Evolutionary conservation across 1,140 invertebrate species (phyloP), one percentile per base, ranked within the genome.

Genomic region (Papilio dardanus): DNA sequence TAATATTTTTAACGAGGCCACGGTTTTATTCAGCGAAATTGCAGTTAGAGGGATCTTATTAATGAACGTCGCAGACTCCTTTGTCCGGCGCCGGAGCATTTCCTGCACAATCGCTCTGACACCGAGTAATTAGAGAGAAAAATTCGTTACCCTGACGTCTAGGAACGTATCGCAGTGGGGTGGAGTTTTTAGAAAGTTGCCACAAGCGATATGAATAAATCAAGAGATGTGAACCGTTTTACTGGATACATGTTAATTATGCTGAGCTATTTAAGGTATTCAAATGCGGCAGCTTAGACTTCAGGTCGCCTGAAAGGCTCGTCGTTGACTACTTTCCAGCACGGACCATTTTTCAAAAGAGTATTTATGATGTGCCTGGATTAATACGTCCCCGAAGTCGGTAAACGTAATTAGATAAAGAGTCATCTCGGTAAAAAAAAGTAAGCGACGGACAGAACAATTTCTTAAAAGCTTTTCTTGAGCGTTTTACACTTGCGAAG

Each of bases 41-140:
- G 88, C 87, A 91, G 88, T 92, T 88, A 88, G 89, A 91, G 88
- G 87, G 90, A 93, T 93, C 88, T 91, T 93, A 93, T 93, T 93
- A 93, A 93, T 93, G 89, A 93, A 92, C 90, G 91, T 93, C 89
- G 84, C 82, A 82, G 82, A 79, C 82, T 84, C 84, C 86, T 92
- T 93, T 91, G 89, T 91, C 83, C 87, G 83, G 80, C 81, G 81
- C 83, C 77, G 81, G 83, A 88, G 86, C 88, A 88, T 89, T 91
- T 90, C 88, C 88, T 90, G 84, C 86, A 90, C 89, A 92, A 92
- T 92, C 90, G 88, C 85, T 81, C 81, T 91, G 90, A 93, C 90
- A 92, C 91, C 85, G 73, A 91, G 91, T 93, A 93, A 93, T 93
- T 93, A 93, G 86, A 83, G 84, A 90, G 90, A 91, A 91, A 93